Percentiles rank a stretch among this genome's conserved stretches.
These are phyloP conservation scores for Zaprionus africanus DNA, from an alignment of 1,140 invertebrate genomes.

Conservation along the genomic window DNA sequence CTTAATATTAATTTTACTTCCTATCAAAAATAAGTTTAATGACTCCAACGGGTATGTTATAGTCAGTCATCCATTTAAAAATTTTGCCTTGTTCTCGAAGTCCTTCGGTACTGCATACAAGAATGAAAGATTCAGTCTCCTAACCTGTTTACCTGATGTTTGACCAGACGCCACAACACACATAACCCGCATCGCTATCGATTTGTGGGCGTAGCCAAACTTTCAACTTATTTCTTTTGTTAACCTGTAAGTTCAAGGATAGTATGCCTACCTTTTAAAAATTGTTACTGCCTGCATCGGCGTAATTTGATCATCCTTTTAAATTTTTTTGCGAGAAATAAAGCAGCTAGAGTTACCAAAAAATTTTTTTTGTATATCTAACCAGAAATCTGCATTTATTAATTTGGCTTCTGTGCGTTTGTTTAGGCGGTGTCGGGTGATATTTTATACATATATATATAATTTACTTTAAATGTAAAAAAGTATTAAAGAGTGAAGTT, in stretches of 20 bases:
- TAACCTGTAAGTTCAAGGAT: slow-evolving; percentile 78
- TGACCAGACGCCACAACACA: slow-evolving; percentile 35
- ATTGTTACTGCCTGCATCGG: slow-evolving; percentile 48
- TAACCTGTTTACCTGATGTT: slow-evolving; percentile 71
- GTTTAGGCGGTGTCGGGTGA: not conserved
- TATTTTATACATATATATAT: not conserved
- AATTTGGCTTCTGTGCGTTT: slow-evolving; percentile 59
- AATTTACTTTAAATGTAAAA: too few relatives aligned
- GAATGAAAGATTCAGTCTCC: slow-evolving; percentile 31
- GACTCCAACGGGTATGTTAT: slow-evolving; percentile 3
- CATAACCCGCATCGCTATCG: slow-evolving; percentile 40
- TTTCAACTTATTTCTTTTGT: slow-evolving; percentile 60
- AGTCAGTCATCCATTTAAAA: slow-evolving; percentile 2
- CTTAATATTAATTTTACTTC: too few relatives aligned
- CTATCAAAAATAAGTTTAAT: not conserved
- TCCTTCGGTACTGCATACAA: slow-evolving; percentile 14
- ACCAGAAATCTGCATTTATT: slow-evolving; percentile 48
- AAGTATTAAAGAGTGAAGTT: too few relatives aligned
- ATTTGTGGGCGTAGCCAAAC: slow-evolving; percentile 41
- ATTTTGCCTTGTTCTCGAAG: slow-evolving; percentile 26
- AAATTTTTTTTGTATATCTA: slow-evolving; percentile 35
- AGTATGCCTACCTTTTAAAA: slow-evolving; percentile 41
- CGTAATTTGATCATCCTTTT: slow-evolving; percentile 61
- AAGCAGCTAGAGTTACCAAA: slow-evolving; percentile 65
- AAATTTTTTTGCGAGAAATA: slow-evolving; percentile 8